Conservation (phyloP, 2,797 vertebrate species). For the Pelodytes ibericus region DNA sequence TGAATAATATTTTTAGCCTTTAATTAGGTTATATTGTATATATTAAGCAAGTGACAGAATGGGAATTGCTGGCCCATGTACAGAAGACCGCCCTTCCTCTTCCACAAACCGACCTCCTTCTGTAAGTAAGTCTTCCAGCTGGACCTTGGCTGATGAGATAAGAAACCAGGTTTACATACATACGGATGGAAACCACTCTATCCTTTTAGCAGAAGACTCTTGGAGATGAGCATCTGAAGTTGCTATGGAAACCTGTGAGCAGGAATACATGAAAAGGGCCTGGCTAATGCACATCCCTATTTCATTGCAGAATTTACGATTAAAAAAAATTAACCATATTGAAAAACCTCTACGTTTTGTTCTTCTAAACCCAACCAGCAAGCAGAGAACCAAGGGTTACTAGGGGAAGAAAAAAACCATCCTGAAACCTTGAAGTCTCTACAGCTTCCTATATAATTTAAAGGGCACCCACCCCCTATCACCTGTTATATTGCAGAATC, state of each 20-base stretch:
- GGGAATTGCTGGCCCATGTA: background rate
- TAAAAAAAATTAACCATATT: slow-evolving; percentile 3
- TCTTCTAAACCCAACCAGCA: too few relatives aligned
- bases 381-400: too few relatives aligned
- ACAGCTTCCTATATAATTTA: background rate
- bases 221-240: slow-evolving; percentile 51
- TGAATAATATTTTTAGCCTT: too few relatives aligned
- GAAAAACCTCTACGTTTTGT: background rate
- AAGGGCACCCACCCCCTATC: background rate
- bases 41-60: too few relatives aligned
- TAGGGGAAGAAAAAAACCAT: too few relatives aligned
- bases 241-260: slow-evolving; percentile 48
- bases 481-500: background rate
- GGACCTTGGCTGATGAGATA: slow-evolving; percentile 7
- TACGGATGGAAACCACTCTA: slow-evolving; percentile 43
- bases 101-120: background rate
- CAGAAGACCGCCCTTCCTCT: background rate
- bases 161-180: slow-evolving; percentile 48
- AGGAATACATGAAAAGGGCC: slow-evolving; percentile 23
- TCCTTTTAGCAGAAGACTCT: slow-evolving; percentile 40
- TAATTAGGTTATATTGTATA: too few relatives aligned
- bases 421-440: too few relatives aligned
- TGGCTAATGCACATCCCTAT: slow-evolving; percentile 3
- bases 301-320: slow-evolving; percentile 30
- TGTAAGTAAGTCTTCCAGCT: slow-evolving; percentile 10